Evolutionary conservation across 2,888 invertebrate genomes (phyloP).

Genomic region (Sinodicranocentrus sp.): DNA sequence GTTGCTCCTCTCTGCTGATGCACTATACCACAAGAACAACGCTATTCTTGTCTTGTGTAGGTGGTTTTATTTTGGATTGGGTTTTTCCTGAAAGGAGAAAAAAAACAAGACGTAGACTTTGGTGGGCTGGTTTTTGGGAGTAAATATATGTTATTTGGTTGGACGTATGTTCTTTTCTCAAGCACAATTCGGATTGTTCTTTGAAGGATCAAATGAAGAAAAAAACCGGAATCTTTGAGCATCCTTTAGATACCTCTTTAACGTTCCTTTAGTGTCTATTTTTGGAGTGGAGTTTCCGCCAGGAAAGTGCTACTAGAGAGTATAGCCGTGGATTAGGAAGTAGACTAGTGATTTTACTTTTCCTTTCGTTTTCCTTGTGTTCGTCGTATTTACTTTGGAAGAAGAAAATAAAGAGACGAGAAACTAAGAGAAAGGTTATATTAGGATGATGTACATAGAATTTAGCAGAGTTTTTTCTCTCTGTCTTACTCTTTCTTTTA

Average conservation of each 20-base stretch:
- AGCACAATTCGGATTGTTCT: constrained; percentile 24
- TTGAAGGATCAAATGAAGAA: not conserved
- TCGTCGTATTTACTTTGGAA: not conserved
- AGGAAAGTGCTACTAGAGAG: not conserved
- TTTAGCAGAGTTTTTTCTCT: not conserved
- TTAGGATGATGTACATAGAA: not conserved
- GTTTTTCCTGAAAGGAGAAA: no score
- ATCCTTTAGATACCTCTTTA: constrained; percentile 46
- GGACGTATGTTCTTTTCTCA: not conserved
- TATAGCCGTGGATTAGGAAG: constrained; percentile 41
- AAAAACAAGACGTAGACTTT: no score
- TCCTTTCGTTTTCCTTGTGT: constrained; percentile 21
- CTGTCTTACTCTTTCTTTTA: constrained; percentile 11
- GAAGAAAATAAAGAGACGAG: not conserved
- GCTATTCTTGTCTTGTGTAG: no score
- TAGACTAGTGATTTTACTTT: constrained; percentile 49
- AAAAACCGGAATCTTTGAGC: constrained; percentile 22
- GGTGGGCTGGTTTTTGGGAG: no score
- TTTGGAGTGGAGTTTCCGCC: not conserved
- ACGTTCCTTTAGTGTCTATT: constrained; percentile 31
- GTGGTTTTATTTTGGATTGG: no score
- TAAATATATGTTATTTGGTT: constrained; percentile 6
- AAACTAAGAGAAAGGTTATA: not conserved
- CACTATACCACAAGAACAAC: no score
- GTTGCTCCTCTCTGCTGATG: no score